Evolutionary conservation across 2,888 invertebrate genomes (phyloP), one percentile per base, ranked within the genome.

Genomic region (Synanthedon formicaeformis): DNA sequence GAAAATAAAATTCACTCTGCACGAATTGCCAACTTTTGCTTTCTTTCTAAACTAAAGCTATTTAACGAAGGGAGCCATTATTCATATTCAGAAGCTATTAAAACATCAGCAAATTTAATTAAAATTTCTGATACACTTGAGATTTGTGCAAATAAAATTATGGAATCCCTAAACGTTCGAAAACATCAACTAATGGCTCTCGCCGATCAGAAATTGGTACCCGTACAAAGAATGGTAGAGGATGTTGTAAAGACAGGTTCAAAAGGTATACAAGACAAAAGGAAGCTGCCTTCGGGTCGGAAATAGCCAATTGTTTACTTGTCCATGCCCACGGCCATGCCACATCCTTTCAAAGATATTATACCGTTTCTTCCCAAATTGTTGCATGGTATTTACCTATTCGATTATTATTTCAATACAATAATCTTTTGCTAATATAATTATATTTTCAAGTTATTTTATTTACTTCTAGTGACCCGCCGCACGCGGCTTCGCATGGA

Each of bases 21-120:
- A 10, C 70, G 82, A n/a, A 71, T 81, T 41, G 71, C 82, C 0
- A 84, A 81, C 57, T 64, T 79, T n/a, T 66, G 73, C 10, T 79
- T 78, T 52, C 60, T 81, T 56, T 64, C 73, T 5, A 63, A 73
- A 41, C 60, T 85, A 3, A 72, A 66, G 52, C 57, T 84, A 55
- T 76, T 77, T 13, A 60, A 56, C 54, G 79, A 84, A 64, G 78
- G 77, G 40, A 84, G 85, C 5, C 59, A 60, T 1, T 84, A 75
- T 57, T 65, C 79, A 3, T 63, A 73, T 2, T 53, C 58, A 2
- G 85, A 86, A 63, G 81, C 79, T 2, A 54, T 60, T 1, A 76
- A 63, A 57, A 59, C 75, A 0, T 65, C 67, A 51, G 52, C 56
- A 4, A 61, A 66, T 8, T 60, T 84, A 51, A 56, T 68, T 2